phyloP scores from a whole-genome alignment of 1,140 invertebrate species.

The Acromyrmex charruanus region DNA sequence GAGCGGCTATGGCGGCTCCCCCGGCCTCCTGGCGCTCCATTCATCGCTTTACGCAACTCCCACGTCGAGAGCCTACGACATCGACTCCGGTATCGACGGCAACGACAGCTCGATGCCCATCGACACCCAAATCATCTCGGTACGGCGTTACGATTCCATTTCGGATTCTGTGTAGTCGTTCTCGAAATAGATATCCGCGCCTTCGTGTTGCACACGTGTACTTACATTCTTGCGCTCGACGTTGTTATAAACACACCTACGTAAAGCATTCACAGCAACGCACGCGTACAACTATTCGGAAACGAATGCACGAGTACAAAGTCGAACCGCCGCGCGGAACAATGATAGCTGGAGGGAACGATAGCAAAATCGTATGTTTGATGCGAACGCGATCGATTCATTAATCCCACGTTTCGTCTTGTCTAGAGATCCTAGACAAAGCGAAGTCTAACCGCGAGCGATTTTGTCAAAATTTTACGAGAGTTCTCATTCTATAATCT shows the following conservation, averaged over 20 bases:
- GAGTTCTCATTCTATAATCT: no score
- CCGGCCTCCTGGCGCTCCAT: conserved; percentile 84
- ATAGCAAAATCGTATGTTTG: neutral
- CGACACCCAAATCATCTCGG: conserved; percentile 86
- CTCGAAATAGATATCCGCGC: neutral
- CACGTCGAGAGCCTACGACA: conserved; percentile 83
- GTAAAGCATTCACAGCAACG: neutral
- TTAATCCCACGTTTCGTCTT: conserved; percentile 26
- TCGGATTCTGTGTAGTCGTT: neutral
- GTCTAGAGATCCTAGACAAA: no score
- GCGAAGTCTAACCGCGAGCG: no score
- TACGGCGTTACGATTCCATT: conserved; percentile 65
- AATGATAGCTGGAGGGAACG: conserved; percentile 7
- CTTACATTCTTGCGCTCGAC: neutral
- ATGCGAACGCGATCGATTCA: conserved; percentile 38
- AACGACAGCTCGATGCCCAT: conserved; percentile 84
- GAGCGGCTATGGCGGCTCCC: conserved; percentile 84
- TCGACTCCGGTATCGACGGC: conserved; percentile 84
- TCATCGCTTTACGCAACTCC: conserved; percentile 84
- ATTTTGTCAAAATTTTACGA: no score
- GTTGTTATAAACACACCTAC: conserved; percentile 45
- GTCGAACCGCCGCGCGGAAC: neutral
- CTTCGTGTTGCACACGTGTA: neutral
- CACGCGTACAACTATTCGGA: neutral
- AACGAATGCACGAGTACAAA: conserved; percentile 10